phyloP scores from a whole-genome alignment of 2,888 invertebrate species.

The Hydriomena furcata region DNA sequence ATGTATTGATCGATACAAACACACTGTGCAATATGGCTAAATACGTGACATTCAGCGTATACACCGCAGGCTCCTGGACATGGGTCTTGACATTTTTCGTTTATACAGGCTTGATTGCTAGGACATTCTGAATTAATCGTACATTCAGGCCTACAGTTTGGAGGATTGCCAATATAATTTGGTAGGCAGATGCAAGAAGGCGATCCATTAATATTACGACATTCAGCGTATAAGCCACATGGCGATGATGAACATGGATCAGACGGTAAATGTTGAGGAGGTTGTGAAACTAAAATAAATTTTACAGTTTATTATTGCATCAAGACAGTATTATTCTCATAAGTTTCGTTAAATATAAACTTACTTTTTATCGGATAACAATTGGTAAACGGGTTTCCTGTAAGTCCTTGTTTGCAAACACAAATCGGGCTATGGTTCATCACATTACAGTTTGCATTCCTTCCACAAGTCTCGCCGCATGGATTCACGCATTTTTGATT shows the following conservation, averaged over 20 bases:
- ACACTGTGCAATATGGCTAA: slow-evolving; percentile 86
- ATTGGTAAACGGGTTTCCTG: slow-evolving; percentile 90
- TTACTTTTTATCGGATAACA: slow-evolving; percentile 85
- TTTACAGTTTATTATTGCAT: neutral
- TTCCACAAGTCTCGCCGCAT: slow-evolving; percentile 85
- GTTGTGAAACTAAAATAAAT: slow-evolving; percentile 54
- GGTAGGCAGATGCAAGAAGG: slow-evolving; percentile 85
- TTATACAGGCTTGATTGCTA: slow-evolving; percentile 86
- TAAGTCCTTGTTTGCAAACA: slow-evolving; percentile 87
- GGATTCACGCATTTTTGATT: slow-evolving; percentile 89
- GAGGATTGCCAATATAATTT: slow-evolving; percentile 85
- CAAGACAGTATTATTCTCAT: neutral
- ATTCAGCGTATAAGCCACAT: slow-evolving; percentile 86
- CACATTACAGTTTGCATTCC: slow-evolving; percentile 85
- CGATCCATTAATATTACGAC: slow-evolving; percentile 80
- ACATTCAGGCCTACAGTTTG: slow-evolving; percentile 88
- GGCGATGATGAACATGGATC: slow-evolving; percentile 88
- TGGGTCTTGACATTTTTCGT: slow-evolving; percentile 86
- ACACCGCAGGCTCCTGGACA: slow-evolving; percentile 87
- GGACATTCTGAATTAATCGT: slow-evolving; percentile 88
- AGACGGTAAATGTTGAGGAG: slow-evolving; percentile 47
- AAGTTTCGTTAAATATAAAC: slow-evolving; percentile 12
- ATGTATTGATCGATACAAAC: slow-evolving; percentile 80
- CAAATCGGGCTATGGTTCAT: slow-evolving; percentile 90
- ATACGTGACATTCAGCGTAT: slow-evolving; percentile 82